phyloP scores from a whole-genome alignment of 1,140 invertebrate species.

The Achroia grisella region DNA sequence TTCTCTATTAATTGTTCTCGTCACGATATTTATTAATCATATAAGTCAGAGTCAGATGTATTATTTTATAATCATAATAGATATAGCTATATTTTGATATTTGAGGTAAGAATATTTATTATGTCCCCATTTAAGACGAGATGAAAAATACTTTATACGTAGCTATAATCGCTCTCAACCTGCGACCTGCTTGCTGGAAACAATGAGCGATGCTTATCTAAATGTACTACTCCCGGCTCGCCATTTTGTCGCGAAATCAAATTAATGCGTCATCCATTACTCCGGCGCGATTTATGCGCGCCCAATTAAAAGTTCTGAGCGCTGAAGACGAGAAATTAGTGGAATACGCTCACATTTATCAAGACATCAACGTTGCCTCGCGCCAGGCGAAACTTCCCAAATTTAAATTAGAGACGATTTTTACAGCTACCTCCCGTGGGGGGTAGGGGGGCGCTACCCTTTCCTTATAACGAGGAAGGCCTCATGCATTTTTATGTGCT shows the following conservation, averaged over 20 bases:
- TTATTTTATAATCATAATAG: too few species aligned
- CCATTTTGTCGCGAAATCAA: conserved; percentile 57
- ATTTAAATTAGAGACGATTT: conserved; percentile 74
- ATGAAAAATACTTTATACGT: too few species aligned
- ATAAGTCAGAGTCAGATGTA: too few species aligned
- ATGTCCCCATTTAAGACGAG: too few species aligned
- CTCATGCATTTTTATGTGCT: conserved; percentile 76
- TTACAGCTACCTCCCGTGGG: conserved; percentile 65
- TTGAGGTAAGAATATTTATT: too few species aligned
- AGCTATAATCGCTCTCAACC: not conserved
- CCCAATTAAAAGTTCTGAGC: conserved; percentile 69
- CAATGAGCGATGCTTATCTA: conserved; percentile 64
- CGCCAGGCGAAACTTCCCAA: conserved; percentile 69
- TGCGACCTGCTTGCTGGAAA: conserved; percentile 33
- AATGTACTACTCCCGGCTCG: conserved; percentile 31
- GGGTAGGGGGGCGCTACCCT: conserved; percentile 64
- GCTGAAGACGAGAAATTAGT: conserved; percentile 68
- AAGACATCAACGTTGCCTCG: conserved; percentile 69
- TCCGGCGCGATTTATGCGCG: conserved; percentile 54
- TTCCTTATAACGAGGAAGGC: conserved; percentile 74
- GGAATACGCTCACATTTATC: conserved; percentile 68
- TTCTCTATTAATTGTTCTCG: too few species aligned
- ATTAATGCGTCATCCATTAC: conserved; percentile 63
- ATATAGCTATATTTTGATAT: too few species aligned
- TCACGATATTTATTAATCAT: too few species aligned